phyloP scores from a whole-genome alignment of 2,797 vertebrate genomes.

The Myoxocephalus aenaeus region DNA sequence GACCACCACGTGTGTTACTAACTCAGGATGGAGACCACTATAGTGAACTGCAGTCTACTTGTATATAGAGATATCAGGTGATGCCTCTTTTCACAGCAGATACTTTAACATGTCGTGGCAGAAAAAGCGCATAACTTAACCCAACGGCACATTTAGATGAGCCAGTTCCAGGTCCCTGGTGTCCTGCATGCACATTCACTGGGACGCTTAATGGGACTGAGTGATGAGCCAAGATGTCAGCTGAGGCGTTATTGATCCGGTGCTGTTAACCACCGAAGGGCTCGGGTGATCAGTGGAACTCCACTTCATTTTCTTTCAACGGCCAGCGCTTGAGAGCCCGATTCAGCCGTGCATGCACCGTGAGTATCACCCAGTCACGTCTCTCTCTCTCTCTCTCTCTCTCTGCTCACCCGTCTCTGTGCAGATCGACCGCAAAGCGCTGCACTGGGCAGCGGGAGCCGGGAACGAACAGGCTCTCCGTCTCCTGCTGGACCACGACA shows the following conservation, averaged over 20 bases:
- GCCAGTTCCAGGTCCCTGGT: no score
- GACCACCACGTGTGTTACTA: neutral
- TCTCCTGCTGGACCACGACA: conserved; percentile 86
- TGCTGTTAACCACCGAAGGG: neutral
- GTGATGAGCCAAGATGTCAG: neutral
- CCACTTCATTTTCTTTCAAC: neutral
- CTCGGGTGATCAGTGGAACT: neutral
- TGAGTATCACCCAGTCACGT: neutral
- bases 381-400: conserved; percentile 3
- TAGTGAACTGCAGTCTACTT: neutral
- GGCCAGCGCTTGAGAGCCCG: neutral
- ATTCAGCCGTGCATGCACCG: neutral
- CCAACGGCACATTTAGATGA: neutral
- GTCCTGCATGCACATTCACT: neutral
- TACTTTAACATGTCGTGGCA: neutral
- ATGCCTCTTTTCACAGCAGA: neutral
- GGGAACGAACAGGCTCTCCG: conserved; percentile 88
- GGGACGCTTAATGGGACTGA: neutral
- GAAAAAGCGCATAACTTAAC: neutral
- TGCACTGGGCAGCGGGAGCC: conserved; percentile 92
- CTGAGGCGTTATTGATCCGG: neutral
- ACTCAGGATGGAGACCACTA: neutral
- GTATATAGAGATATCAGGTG: neutral
- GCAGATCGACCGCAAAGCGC: conserved; percentile 88
- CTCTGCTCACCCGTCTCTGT: conserved; percentile 1